Evolutionary conservation across 2,113 vertebrate genomes (phyloP), one percentile per base, ranked within the genome.

Genomic region (Trogon melanurus): DNA sequence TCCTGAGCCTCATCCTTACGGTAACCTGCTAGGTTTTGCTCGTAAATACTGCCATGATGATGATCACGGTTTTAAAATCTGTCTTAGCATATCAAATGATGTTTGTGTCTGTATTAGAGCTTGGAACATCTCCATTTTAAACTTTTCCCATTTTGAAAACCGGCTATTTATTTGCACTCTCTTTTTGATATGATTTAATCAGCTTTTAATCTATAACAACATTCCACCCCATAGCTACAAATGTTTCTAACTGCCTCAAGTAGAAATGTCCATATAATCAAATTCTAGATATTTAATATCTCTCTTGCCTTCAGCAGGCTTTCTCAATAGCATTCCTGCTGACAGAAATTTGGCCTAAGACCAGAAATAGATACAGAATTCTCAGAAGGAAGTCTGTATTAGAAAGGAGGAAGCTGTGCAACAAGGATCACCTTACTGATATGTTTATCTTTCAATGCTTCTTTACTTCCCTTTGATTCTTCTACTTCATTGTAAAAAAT

Each of bases 271-370:
- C 44, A 64, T 79, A 38, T 38, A 86, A 69, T 76, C 27, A 85
- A 96, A 70, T 78, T 85, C n/a, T 73, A 56, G 44, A 73, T 91
- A 44, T 85, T 91, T 79, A 66, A 76, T 89, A 76, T 62, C 57
- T 74, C 36, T 70, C 19, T 74, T 86, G 84, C 66, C 80, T 91
- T 93, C 87, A 96, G 65, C 79, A 93, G 41, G 34, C 47, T 66
- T 92, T 89, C 57, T 66, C 70, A 96, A 34, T n/a, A 87, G 10
- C 29, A 76, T 53, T 82, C 18, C 21, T 57, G 54, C 21, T 94
- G 78, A 70, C 32, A 76, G 74, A 91, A 87, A 23, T 85, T 34
- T 93, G 70, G 70, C 84, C 27, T 72, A 64, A 47, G 21, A 72
- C 38, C 74, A 62, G 50, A 76, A 82, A 41, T 4, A 85, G 45